Conservation (phyloP, 30 jellyfish, hydroid and myxozoan species). For the Pseudorhiza aurosa region DNA sequence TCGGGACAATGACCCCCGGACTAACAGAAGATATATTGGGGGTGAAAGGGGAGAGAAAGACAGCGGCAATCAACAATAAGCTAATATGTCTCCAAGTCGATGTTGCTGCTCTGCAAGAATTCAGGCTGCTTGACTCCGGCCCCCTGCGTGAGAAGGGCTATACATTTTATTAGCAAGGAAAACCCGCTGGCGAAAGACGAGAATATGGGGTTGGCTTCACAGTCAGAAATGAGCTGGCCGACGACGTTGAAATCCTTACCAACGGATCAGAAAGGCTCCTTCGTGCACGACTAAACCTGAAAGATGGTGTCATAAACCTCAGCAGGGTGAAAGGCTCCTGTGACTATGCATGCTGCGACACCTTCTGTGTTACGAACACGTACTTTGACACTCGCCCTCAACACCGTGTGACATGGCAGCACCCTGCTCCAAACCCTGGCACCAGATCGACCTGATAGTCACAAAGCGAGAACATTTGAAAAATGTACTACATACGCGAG, state of each 20-base stretch:
- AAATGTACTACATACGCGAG: constrained; percentile 30
- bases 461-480: constrained; percentile 28
- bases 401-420: constrained; percentile 34
- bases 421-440: constrained; percentile 55
- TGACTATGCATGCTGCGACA: too few species aligned
- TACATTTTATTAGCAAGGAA: constrained; percentile 45
- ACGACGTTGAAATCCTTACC: too few species aligned
- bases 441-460: constrained; percentile 43
- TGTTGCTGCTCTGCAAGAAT: constrained; percentile 27
- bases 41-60: not conserved
- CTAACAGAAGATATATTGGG: too few species aligned
- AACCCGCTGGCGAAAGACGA: constrained; percentile 17
- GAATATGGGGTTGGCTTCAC: constrained; percentile 49
- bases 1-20: not conserved
- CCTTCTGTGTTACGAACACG: constrained; percentile 36
- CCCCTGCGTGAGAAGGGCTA: not conserved
- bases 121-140: constrained; percentile 19
- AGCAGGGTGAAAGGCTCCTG: too few species aligned
- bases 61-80: constrained; percentile 2
- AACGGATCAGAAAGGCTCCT: too few species aligned
- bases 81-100: constrained; percentile 15
- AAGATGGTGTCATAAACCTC: too few species aligned
- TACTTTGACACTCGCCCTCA: not conserved
- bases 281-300: too few species aligned
- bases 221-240: not conserved